Evolutionary conservation across 2,113 vertebrate genomes (phyloP).

Genomic region (Chloropsis cyanopogon): DNA sequence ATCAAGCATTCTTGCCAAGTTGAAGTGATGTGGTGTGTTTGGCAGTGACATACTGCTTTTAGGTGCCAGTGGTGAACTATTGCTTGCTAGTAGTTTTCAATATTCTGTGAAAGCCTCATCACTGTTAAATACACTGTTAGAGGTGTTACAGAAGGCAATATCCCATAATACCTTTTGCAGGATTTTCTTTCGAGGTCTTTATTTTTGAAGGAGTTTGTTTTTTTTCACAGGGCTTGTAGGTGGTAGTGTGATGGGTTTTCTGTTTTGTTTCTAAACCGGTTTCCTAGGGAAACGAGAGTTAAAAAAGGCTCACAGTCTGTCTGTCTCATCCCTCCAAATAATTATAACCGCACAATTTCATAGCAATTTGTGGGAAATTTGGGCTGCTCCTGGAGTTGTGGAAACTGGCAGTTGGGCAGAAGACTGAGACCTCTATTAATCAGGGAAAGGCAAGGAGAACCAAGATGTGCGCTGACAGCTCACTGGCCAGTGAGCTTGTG

Average conservation of each 20-base stretch:
- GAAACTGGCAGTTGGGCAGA: neutral
- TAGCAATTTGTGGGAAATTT: neutral
- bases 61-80: slow-evolving; percentile 55
- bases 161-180: neutral
- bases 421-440: neutral
- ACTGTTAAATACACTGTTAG: neutral
- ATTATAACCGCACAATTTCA: neutral
- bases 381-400: neutral
- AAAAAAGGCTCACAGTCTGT: slow-evolving; percentile 36
- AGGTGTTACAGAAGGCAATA: neutral
- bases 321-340: slow-evolving; percentile 32
- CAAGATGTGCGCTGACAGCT: neutral
- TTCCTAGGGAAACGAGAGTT: slow-evolving; percentile 50
- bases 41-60: slow-evolving; percentile 47
- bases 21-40: slow-evolving; percentile 58
- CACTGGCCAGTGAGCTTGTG: fast-evolving
- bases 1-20: slow-evolving; percentile 44
- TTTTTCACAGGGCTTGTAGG: neutral
- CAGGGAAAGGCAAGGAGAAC: neutral
- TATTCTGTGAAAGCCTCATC: slow-evolving; percentile 19
- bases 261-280: slow-evolving; percentile 25
- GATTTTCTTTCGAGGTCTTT: neutral
- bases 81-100: slow-evolving; percentile 19
- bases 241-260: neutral
- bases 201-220: neutral